Evolutionary conservation across 2,113 vertebrate genomes (phyloP), one percentile per base, ranked within the genome.

Genomic region (Caranx melampygus): DNA sequence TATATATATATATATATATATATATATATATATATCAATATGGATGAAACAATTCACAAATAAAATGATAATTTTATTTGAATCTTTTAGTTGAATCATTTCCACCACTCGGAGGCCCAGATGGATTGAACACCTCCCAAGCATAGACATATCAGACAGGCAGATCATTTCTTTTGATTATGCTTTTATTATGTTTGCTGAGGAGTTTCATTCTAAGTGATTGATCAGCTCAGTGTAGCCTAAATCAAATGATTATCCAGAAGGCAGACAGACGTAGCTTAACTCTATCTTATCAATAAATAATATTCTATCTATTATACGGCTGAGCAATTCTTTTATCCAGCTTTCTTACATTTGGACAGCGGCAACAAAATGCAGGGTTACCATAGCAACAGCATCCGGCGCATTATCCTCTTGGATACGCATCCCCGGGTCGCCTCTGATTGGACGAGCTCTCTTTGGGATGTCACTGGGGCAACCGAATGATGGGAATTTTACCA

Each of bases 321-420:
- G 8, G 55, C 59, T 45, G 20, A 65, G 34, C 62, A 21, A 47
- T 64, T 67, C 73, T 68, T 75, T 75, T 34, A 35, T 18, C 42
- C 62, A 45, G 44, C 67, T 55, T 34, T 55, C 73, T 81, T 59
- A 68, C 55, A 75, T 77, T 67, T 79, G 77, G 61, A 67, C 65
- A 16, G 72, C 44, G 10, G 47, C 45, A 63, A 61, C 79, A 60
- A 61, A 74, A 85, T 86, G 84, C 82, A 67, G 77, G 51, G 94
- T 95, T 94, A 73, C 95, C 93, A 95, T 95, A 90, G 93, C 88
- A 95, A 95, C 95, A 94, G 76, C 94, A 95, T 95, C 94, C 90
- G 62, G 84, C 64, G 71, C 88, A 64, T 84, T 69, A 80, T 82
- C 75, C 87, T 89, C 90, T 58, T 92, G 88, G 90, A 87, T 71